Evolutionary conservation across 1,140 invertebrate species (phyloP).

Genomic region (Gerris buenoi): DNA sequence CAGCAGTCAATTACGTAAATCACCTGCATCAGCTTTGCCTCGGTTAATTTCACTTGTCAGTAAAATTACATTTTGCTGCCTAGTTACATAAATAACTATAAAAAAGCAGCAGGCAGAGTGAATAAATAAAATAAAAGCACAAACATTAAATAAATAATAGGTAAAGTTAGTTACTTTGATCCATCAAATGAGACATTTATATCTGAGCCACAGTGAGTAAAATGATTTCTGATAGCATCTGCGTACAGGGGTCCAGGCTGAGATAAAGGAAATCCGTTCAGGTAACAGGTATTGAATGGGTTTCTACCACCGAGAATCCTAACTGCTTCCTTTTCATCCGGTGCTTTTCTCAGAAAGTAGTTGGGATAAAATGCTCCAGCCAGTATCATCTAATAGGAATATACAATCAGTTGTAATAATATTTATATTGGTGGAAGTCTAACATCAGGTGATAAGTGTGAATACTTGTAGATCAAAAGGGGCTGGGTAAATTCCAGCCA

Average conservation of each 20-base stretch:
- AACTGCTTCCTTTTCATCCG: conserved; percentile 43
- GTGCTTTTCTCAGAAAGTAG: conserved; percentile 52
- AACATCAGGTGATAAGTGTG: too few species aligned
- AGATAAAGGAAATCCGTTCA: conserved; percentile 47
- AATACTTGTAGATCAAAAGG: too few species aligned
- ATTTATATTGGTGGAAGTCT: too few species aligned
- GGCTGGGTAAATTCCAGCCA: neutral
- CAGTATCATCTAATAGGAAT: conserved; percentile 42
- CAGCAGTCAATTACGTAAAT: too few species aligned
- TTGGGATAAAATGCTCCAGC: conserved; percentile 83
- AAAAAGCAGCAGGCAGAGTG: too few species aligned
- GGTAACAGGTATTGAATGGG: conserved; percentile 58
- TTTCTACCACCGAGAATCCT: conserved; percentile 49
- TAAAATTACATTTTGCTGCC: too few species aligned
- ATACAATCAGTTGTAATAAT: too few species aligned
- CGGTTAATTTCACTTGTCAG: too few species aligned
- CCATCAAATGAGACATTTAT: conserved; percentile 46
- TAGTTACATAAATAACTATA: too few species aligned
- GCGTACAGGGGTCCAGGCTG: conserved; percentile 60
- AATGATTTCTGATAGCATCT: conserved; percentile 37
- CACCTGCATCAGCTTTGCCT: too few species aligned
- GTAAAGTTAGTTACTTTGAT: conserved; percentile 28
- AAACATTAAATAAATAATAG: too few species aligned
- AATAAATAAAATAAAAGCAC: too few species aligned
- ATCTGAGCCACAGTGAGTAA: conserved; percentile 31